Evolutionary conservation across 2,888 invertebrate species (phyloP), one percentile per base, ranked within the genome.

Genomic region (Drosophila tanythrix): DNA sequence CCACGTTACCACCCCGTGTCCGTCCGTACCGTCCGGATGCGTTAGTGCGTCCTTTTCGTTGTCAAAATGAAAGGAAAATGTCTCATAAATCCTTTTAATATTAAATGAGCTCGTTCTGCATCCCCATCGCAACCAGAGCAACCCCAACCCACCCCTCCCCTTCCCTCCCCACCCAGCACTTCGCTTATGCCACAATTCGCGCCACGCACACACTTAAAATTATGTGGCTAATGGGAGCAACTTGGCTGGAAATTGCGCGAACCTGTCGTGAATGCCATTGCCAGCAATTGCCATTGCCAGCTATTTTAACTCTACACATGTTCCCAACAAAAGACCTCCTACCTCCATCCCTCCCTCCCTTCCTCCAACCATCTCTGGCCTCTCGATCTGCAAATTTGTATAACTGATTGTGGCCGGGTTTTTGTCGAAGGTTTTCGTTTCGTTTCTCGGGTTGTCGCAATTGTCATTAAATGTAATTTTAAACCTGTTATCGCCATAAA

Each of bases 51-150:
- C 81, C 74, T 71, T 89, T 70, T 57, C 82, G 89, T 90, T 89
- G 90, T 91, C 91, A 89, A 89, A 89, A 90, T 89, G 89, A 87
- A 90, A 91, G 88, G 90, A 84, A 88, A 91, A 86, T 84, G 91
- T 91, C 91, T 91, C 91, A 91, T 91, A 90, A 90, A 91, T 91
- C 90, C 90, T 91, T 90, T 90, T 90, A 90, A 90, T 90, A 90
- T 91, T 91, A 90, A 90, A 90, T 91, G 91, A 90, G 90, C 89
- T 86, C 83, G 75, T 79, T 85, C 82, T 70, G 65, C 67, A 65
- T 48, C 53, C 67, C 15, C 46, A 46, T 25, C 38, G n/a, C 61
- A 56, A n/a, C n/a, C 13, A 25, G 25, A 2, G 18, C 29, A 2
- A 5, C 36, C 35, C 21, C 21, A 21, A 1, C 1, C 25, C 8